Conservation (phyloP, 2,113 vertebrate species). For the Gymnarchus niloticus region DNA sequence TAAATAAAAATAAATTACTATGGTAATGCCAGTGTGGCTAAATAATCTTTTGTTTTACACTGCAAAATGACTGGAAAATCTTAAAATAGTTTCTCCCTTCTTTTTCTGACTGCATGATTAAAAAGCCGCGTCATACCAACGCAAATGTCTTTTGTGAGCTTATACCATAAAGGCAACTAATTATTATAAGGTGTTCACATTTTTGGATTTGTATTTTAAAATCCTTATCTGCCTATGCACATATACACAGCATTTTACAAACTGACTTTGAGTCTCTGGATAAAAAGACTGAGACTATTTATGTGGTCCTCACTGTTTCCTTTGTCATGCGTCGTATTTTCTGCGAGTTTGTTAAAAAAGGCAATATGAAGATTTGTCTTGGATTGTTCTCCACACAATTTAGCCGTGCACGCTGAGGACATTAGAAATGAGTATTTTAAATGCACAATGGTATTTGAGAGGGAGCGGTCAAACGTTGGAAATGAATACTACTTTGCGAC, state of each 20-base stretch:
- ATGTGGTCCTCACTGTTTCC: not conserved
- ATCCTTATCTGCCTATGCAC: not conserved
- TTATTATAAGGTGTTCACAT: too few species aligned
- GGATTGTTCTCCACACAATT: not conserved
- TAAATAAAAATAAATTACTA: not conserved
- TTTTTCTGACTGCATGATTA: not conserved
- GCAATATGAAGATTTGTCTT: too few species aligned
- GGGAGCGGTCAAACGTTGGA: not conserved
- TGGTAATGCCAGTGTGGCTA: not conserved
- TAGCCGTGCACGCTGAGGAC: not conserved
- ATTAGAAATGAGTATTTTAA: not conserved
- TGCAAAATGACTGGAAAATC: not conserved
- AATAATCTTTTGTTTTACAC: not conserved
- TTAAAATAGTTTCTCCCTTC: not conserved
- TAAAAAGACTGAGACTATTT: not conserved
- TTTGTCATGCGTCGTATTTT: not conserved
- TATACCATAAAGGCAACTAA: too few species aligned
- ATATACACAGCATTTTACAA: too few species aligned
- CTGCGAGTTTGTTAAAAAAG: too few species aligned
- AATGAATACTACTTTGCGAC: constrained; percentile 2
- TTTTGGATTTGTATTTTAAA: not conserved
- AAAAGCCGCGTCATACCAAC: not conserved
- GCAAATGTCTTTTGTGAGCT: not conserved
- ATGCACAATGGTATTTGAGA: not conserved
- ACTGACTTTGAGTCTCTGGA: not conserved